A percentile compares a stretch with the other conserved stretches of the same genome.
phyloP scores from a whole-genome alignment of 1,140 invertebrate species.

The Aethina tumida region DNA sequence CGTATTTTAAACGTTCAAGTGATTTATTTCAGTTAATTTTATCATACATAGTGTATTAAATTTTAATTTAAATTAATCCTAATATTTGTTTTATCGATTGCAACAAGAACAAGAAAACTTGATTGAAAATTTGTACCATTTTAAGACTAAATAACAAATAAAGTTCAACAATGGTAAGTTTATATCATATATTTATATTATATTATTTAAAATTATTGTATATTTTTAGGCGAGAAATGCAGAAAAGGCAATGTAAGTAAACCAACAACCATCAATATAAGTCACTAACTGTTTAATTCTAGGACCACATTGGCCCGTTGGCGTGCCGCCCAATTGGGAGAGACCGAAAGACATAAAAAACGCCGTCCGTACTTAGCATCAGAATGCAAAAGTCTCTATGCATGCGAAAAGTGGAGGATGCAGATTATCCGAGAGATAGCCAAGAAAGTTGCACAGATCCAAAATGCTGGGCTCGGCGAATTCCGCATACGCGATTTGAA shows the following conservation, averaged over 20 bases:
- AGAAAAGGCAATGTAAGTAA: conserved; percentile 75
- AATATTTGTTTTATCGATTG: too few relatives aligned
- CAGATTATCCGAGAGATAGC: conserved; percentile 96
- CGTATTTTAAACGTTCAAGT: too few relatives aligned
- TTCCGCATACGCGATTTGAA: conserved; percentile 96
- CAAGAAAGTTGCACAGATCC: conserved; percentile 98
- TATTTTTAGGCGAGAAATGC: conserved; percentile 62
- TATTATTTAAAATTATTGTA: too few relatives aligned
- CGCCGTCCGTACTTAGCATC: conserved; percentile 86
- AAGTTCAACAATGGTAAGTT: too few relatives aligned
- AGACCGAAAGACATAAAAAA: conserved; percentile 69
- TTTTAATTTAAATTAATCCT: too few relatives aligned
- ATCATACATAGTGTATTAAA: too few relatives aligned
- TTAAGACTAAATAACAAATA: too few relatives aligned
- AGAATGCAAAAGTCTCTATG: conserved; percentile 80
- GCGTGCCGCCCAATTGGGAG: conserved; percentile 85
- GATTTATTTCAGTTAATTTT: too few relatives aligned
- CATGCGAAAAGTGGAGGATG: conserved; percentile 90
- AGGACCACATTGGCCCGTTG: conserved; percentile 94
- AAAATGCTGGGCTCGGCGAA: conserved; percentile 97
- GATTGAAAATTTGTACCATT: too few relatives aligned
- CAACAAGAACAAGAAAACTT: too few relatives aligned
- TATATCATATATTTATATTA: too few relatives aligned
- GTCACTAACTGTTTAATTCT: conserved; percentile 13
- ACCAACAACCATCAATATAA: not conserved